A percentile compares a stretch with the other conserved stretches of the same genome.
phyloP scores from a whole-genome alignment of 2,797 vertebrate genomes.

The Rhabdomys pumilio region DNA sequence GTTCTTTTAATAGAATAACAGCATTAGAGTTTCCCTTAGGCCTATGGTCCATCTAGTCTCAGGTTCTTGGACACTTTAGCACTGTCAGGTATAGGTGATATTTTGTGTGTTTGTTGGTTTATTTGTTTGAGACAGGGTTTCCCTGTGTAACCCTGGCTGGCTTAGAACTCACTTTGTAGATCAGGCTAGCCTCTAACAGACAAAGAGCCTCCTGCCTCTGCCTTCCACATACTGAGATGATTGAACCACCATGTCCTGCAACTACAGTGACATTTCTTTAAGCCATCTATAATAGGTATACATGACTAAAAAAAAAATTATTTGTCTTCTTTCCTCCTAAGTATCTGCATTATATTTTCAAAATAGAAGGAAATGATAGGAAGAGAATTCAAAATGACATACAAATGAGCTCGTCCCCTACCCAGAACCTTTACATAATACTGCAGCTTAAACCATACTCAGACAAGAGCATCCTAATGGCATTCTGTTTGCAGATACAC shows the following conservation, averaged over 20 bases:
- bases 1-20: neutral
- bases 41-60: neutral
- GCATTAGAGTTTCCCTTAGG: neutral
- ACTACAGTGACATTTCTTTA: neutral
- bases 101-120: neutral
- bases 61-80: neutral
- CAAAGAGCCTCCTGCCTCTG: neutral
- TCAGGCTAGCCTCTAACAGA: neutral
- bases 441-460: neutral
- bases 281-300: neutral
- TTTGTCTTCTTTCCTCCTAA: constrained; percentile 59
- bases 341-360: constrained; percentile 46
- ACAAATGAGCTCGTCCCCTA: neutral
- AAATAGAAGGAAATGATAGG: constrained; percentile 25
- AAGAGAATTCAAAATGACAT: constrained; percentile 18
- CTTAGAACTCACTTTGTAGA: neutral
- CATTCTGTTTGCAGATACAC: neutral
- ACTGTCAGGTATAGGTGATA: neutral
- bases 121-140: neutral
- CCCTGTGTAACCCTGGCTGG: neutral
- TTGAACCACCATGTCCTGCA: neutral
- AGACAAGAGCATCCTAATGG: neutral
- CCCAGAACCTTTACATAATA: neutral
- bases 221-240: neutral
- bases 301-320: neutral